These are phyloP conservation scores for Intellagama lesueurii DNA, from an alignment of 2,797 vertebrate genomes.

Conservation along the genomic window DNA sequence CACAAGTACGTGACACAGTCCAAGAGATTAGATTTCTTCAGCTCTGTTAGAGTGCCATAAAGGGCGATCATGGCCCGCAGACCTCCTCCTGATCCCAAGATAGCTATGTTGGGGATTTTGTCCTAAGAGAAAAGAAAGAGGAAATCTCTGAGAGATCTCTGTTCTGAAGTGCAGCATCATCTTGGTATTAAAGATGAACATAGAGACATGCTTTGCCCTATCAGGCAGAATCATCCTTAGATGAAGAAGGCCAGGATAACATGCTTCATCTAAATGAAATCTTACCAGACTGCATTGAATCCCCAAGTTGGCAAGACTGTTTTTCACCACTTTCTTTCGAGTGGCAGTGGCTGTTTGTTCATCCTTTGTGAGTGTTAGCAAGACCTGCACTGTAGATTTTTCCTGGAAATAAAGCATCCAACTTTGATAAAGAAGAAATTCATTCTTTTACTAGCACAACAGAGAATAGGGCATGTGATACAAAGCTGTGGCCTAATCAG, in stretches of 20 bases:
- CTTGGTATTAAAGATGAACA: no score
- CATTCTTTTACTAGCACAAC: not conserved
- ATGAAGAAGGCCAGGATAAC: no score
- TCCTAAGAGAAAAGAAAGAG: slow-evolving; percentile 4
- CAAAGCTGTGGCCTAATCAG: no score
- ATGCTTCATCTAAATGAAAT: no score
- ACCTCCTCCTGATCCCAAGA: slow-evolving; percentile 66
- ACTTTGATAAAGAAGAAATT: not conserved
- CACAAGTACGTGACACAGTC: slow-evolving; percentile 65
- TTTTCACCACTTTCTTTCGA: slow-evolving; percentile 12
- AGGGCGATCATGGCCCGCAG: slow-evolving; percentile 62
- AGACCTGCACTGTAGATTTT: not conserved
- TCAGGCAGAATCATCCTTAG: no score
- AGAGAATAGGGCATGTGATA: not conserved
- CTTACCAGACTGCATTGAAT: not conserved
- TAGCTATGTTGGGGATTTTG: slow-evolving; percentile 45
- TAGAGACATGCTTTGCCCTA: no score
- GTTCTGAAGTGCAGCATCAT: not conserved
- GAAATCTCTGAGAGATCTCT: not conserved
- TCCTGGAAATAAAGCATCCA: slow-evolving; percentile 7
- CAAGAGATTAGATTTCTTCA: slow-evolving; percentile 58
- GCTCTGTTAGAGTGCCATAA: slow-evolving; percentile 54
- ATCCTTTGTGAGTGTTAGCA: slow-evolving; percentile 4
- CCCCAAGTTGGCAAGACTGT: not conserved
- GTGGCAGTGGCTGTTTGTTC: not conserved